Conservation (phyloP, 2,113 vertebrate genomes). For the Hyperopisus bebe region DNA sequence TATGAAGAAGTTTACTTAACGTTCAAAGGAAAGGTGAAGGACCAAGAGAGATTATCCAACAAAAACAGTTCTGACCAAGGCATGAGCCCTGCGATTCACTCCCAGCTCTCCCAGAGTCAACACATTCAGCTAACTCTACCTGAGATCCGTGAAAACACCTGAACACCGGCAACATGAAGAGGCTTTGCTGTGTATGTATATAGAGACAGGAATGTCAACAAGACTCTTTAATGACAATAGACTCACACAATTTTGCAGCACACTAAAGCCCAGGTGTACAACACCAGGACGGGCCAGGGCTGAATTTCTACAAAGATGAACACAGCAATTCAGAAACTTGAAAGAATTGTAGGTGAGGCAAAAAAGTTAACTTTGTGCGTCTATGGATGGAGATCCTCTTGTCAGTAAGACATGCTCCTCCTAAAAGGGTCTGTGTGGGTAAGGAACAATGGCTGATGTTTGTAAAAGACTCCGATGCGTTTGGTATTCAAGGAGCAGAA, state of each 20-base stretch:
- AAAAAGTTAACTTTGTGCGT: not conserved
- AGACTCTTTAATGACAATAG: not conserved
- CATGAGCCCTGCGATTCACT: not conserved
- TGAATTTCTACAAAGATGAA: not conserved
- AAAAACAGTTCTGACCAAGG: not conserved
- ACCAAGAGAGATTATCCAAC: not conserved
- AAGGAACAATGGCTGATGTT: not conserved
- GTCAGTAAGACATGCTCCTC: not conserved
- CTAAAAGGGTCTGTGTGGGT: not conserved
- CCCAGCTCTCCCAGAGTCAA: not conserved
- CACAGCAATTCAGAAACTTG: not conserved
- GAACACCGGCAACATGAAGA: not conserved
- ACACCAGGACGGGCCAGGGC: not conserved
- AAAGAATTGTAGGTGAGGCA: not conserved
- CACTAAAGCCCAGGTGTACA: not conserved
- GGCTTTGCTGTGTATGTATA: not conserved
- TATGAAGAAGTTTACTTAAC: not conserved
- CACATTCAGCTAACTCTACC: not conserved
- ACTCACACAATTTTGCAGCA: not conserved
- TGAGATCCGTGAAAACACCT: not conserved
- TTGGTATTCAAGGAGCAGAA: not conserved
- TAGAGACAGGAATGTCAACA: not conserved
- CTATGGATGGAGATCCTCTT: not conserved
- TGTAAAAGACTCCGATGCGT: not conserved
- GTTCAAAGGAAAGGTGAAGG: not conserved